phyloP scores from a whole-genome alignment of 2,888 invertebrate genomes.

The Polietes domitor region DNA sequence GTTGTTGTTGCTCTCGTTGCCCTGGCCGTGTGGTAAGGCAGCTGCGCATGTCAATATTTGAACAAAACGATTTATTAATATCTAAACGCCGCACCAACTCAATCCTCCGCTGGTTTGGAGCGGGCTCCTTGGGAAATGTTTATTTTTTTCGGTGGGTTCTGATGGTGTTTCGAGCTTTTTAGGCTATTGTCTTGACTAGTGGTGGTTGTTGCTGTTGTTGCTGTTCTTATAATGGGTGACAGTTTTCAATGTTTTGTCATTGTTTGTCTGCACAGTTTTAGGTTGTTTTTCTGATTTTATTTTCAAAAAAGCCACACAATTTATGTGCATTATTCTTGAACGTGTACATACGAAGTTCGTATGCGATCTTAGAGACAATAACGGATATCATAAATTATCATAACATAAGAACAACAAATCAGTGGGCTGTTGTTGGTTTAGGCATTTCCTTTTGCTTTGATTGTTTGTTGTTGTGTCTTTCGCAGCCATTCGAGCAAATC shows the following conservation, averaged over 20 bases:
- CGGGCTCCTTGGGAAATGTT: conserved; percentile 12
- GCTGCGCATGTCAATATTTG: conserved; percentile 65
- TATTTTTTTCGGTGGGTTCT: too few relatives aligned
- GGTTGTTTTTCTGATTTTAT: conserved; percentile 18
- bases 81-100: conserved; percentile 28
- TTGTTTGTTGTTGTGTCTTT: not conserved
- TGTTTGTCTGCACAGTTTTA: conserved; percentile 58
- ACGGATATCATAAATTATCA: conserved; percentile 66
- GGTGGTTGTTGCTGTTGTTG: not conserved
- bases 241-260: conserved; percentile 66
- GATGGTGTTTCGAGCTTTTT: not conserved
- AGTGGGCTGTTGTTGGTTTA: conserved; percentile 54
- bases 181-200: not conserved
- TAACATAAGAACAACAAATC: conserved; percentile 63
- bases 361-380: conserved; percentile 42
- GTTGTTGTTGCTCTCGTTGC: not conserved
- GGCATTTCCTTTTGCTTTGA: conserved; percentile 2
- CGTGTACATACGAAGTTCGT: conserved; percentile 3
- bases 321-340: conserved; percentile 63
- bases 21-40: conserved; percentile 39
- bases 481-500: not conserved
- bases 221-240: conserved; percentile 57
- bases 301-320: conserved; percentile 34
- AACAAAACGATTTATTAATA: conserved; percentile 65
- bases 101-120: conserved; percentile 7